Conservation (phyloP, 2,113 vertebrate species). For the Taxidea taxus region DNA sequence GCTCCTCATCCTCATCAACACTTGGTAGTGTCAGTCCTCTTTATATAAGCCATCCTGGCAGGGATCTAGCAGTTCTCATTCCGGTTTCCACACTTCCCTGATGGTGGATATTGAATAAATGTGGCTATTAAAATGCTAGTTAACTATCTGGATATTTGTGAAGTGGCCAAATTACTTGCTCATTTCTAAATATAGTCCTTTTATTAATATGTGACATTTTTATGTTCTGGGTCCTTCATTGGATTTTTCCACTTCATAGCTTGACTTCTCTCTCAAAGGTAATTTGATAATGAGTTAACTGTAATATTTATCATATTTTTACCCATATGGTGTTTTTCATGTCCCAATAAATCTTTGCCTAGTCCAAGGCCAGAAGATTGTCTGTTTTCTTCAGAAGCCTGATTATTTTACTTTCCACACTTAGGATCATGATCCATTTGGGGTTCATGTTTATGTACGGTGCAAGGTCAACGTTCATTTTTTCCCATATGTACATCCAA, state of each 20-base stretch:
- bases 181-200: neutral
- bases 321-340: neutral
- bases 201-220: neutral
- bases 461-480: neutral
- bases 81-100: neutral
- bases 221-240: neutral
- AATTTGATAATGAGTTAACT: neutral
- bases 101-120: neutral
- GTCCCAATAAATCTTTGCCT: neutral
- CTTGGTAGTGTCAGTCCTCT: neutral
- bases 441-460: neutral
- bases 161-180: neutral
- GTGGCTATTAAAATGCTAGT: neutral
- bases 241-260: neutral
- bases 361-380: neutral
- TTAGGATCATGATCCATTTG: neutral
- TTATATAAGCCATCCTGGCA: no score
- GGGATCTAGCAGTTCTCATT: neutral
- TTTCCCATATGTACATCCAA: neutral
- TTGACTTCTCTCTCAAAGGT: neutral
- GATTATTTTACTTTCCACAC: neutral
- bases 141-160: neutral
- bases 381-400: neutral
- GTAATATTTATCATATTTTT: neutral
- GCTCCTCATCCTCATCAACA: neutral